phyloP scores from a whole-genome alignment of 2,888 invertebrate species.

The Nebria salina region DNA sequence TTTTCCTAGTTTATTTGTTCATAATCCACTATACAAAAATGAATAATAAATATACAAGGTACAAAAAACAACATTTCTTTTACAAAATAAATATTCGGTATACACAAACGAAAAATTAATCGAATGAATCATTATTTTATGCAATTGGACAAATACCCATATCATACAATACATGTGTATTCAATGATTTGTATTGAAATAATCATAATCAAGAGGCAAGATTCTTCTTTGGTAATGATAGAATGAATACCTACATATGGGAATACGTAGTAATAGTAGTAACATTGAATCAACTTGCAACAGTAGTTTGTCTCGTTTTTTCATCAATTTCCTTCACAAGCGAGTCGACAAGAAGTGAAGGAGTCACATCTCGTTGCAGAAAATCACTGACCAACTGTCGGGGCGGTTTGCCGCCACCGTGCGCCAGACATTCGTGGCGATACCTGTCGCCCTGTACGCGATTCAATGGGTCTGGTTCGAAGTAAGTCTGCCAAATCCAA shows the following conservation, averaged over 20 bases:
- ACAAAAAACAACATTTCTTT: background rate
- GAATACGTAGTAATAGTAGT: too few relatives aligned
- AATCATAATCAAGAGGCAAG: background rate
- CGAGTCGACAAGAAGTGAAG: conserved; percentile 81
- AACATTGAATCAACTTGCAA: too few relatives aligned
- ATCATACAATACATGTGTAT: too few relatives aligned
- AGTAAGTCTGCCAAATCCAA: conserved; percentile 90
- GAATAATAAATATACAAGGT: background rate
- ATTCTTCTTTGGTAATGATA: too few relatives aligned
- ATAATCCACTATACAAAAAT: background rate
- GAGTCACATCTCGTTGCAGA: conserved; percentile 78
- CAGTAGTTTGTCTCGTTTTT: background rate
- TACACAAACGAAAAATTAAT: background rate
- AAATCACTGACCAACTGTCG: conserved; percentile 81
- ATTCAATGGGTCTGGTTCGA: conserved; percentile 80
- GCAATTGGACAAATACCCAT: background rate
- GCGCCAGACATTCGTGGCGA: conserved; percentile 78
- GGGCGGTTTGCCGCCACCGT: conserved; percentile 90
- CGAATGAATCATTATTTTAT: background rate
- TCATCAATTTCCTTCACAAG: conserved; percentile 78
- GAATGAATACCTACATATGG: too few relatives aligned
- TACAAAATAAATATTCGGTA: background rate
- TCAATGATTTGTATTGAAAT: background rate
- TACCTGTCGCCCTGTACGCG: conserved; percentile 82
- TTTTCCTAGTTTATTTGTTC: background rate